These are phyloP conservation scores for Sebastes vulpes DNA, from an alignment of 2,797 vertebrate species.

Conservation along the genomic window DNA sequence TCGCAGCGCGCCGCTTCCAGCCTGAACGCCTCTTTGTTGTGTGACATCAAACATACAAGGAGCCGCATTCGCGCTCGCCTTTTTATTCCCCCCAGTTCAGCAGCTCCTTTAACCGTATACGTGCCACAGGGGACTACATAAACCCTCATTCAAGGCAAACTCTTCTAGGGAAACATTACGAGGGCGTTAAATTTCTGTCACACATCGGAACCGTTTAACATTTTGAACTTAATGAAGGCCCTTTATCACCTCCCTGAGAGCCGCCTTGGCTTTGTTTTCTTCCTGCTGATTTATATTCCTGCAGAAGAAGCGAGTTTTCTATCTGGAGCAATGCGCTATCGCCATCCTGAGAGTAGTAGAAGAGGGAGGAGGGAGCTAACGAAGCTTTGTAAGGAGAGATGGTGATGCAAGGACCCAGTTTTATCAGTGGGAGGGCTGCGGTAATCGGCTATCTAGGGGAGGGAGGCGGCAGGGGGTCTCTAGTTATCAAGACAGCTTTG, in stretches of 20 bases:
- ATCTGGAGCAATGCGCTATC: background rate
- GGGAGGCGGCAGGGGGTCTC: conserved; percentile 36
- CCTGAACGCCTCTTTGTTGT: conserved; percentile 59
- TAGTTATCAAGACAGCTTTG: conserved; percentile 58
- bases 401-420: conserved; percentile 45
- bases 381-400: conserved; percentile 33
- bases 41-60: conserved; percentile 63
- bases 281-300: conserved; percentile 24
- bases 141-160: conserved; percentile 34
- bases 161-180: conserved; percentile 34
- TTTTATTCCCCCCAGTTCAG: conserved; percentile 39
- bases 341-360: conserved; percentile 16
- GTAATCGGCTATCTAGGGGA: conserved; percentile 57
- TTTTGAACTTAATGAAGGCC: conserved; percentile 48
- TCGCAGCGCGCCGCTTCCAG: conserved; percentile 38
- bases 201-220: conserved; percentile 15
- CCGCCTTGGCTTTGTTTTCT: conserved; percentile 16
- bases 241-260: conserved; percentile 44
- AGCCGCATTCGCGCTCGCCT: conserved; percentile 26
- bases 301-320: conserved; percentile 1
- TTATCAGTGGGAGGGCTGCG: conserved; percentile 56
- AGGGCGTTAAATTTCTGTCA: conserved; percentile 32
- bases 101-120: conserved; percentile 35
- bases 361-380: conserved; percentile 31
- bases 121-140: conserved; percentile 23